phyloP scores from a whole-genome alignment of 2,888 invertebrate genomes.

The Campoplex capitator region DNA sequence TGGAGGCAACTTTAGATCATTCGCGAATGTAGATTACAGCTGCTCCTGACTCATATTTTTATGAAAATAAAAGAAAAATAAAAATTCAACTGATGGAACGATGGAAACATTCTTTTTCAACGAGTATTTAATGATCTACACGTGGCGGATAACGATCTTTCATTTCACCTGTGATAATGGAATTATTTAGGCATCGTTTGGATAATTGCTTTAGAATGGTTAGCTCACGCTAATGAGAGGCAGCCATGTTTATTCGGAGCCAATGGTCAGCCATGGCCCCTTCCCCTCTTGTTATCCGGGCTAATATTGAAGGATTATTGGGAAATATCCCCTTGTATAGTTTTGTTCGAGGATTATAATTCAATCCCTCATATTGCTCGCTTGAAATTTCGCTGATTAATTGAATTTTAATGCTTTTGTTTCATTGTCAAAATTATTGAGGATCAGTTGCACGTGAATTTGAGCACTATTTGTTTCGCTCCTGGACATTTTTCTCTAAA shows the following conservation, averaged over 20 bases:
- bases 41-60: neutral
- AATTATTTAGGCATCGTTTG: constrained; percentile 19
- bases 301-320: neutral
- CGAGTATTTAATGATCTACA: constrained; percentile 8
- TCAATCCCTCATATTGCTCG: neutral
- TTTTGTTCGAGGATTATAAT: neutral
- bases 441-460: neutral
- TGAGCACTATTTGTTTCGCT: neutral
- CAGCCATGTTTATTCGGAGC: constrained; percentile 9
- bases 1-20: neutral
- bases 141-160: neutral
- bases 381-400: neutral
- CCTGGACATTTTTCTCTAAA: neutral
- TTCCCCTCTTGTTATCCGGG: neutral
- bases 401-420: neutral
- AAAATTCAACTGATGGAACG: neutral
- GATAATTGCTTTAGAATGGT: constrained; percentile 20
- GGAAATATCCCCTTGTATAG: neutral
- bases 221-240: neutral
- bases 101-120: neutral
- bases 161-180: neutral
- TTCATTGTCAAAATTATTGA: neutral
- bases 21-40: neutral
- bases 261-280: neutral
- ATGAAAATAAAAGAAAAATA: too few species aligned